Base-by-base conservation (phyloP, 2,888 invertebrate species). In the Slavum lentiscoides region DNA sequence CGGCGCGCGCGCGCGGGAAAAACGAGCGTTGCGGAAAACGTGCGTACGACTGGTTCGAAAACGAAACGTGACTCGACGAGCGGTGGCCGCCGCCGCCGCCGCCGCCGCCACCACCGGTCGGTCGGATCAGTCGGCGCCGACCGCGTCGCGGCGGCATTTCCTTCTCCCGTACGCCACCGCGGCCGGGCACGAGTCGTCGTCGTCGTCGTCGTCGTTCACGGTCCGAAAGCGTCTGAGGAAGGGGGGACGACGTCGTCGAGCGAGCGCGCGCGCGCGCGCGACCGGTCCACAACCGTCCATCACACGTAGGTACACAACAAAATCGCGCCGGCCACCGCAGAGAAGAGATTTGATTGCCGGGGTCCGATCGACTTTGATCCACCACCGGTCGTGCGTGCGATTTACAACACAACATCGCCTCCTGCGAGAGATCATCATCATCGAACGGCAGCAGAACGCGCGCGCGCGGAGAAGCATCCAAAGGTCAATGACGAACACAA, bases 41-140 rank as follows among this genome's bases (percentile, higher is more conserved):
- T 64, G 77, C 64, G 77, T 70, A 61, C 77, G 77, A 80, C 77
- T 80, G 77, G 77, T 80, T 80, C 61, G 69, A 77, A 69, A 77
- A 69, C 59, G n/a, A 13, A 70, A 39, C 70, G 21, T 23, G 61
- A 64, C 70, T 7, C 23, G 23, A 13, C 30, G 30, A 13, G 17
- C 55, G 72, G 58, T 58, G 70, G 43, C 72, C 21, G 13, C 67
- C 4, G 19, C 19, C 19, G 6, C 55, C 19, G 19, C 55, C 19
- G 19, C 55, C 55, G 5, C 19, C 55, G 55, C 19, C 17, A 30
- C 53, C 53, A 17, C 9, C 15, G 53, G 43, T 43, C 43, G 11
- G 6, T 17, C 53, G 17, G 13, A 13, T 53, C 53, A 17, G 30
- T 53, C 53, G 21, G 19, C n/a, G 43, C 9, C 15, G 76, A 19